Evolutionary conservation across 2,113 vertebrate genomes (phyloP), one percentile per base, ranked within the genome.

Genomic region (Centropus unirufus): DNA sequence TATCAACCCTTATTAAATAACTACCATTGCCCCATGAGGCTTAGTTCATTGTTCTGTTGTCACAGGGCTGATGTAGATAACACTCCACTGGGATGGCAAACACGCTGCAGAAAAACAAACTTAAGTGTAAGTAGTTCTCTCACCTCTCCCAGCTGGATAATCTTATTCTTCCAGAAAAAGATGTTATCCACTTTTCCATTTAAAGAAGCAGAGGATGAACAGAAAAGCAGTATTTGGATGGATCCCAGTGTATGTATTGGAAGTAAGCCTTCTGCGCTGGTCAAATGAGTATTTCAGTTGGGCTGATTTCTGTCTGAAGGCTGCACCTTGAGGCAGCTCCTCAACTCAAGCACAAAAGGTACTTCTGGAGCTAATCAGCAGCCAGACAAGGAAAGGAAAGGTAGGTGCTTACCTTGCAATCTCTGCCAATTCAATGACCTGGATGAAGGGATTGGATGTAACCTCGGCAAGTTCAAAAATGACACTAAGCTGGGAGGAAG

Each of bases 211-310:
- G 6, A 61, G 29, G 75, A 29, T 8, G 4, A 57, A 73, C 1
- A 75, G 8, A 18, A 51, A 62, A 81, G n/a, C n/a, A 29, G 11
- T 16, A 8, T 63, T 80, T 67, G 36, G 27, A 29, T 5, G 20
- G 4, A 8, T 3, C 24, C 7, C 49, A 54, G 24, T 0, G 1
- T 22, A 26, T 14, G 7, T 9, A n/a, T 1, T 2, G 4, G 34
- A 29, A 2, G 1, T 10, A 52, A 90, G 80, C 19, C 8, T 49
- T 73, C 73, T 18, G n/a, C 34, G 29, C 17, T 54, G 6, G 4
- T 30, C 18, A 44, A 17, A 27, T 5, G 4, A 75, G 32, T 12
- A 14, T 46, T 82, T 66, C 22, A 26, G 30, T 21, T 7, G 8
- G 36, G 27, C 21, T 9, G 23, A 40, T 26, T 42, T 52, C 4